These are phyloP conservation scores for Lasiurus borealis DNA, from an alignment of 2,113 vertebrate genomes.

Conservation along the genomic window DNA sequence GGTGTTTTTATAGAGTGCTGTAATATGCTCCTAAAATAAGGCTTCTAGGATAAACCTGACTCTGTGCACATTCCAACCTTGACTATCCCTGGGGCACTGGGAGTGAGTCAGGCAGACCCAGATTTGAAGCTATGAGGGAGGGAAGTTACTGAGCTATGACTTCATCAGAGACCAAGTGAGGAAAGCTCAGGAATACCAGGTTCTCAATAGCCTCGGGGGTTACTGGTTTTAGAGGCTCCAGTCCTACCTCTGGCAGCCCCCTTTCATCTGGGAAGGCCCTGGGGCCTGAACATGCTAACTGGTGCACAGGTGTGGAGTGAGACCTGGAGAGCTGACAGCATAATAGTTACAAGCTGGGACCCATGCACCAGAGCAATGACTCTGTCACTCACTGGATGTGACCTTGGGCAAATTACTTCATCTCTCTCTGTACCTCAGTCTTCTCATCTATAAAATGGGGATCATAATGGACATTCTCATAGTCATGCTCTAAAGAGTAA, in stretches of 20 bases:
- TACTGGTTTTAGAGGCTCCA: not conserved
- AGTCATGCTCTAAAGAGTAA: not conserved
- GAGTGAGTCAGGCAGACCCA: not conserved
- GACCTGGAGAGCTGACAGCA: not conserved
- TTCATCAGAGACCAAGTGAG: not conserved
- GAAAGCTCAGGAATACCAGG: not conserved
- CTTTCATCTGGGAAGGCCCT: not conserved
- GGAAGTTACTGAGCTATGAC: not conserved
- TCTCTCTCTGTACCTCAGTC: not conserved
- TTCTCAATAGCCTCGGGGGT: not conserved
- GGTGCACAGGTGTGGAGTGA: accelerated
- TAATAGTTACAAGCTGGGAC: not conserved
- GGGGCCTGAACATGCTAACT: not conserved
- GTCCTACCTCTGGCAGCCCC: not conserved
- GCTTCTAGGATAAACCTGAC: not conserved
- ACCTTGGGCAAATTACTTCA: not conserved
- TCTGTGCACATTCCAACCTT: not conserved
- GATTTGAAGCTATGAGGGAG: not conserved
- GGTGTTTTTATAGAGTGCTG: not conserved
- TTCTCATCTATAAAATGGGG: not conserved
- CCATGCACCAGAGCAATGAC: not conserved
- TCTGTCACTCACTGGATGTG: not conserved
- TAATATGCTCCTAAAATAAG: not conserved
- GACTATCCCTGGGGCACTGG: not conserved
- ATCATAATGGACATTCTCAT: not conserved